Conservation (phyloP, 2,113 vertebrate genomes). For the Butorides virescens region DNA sequence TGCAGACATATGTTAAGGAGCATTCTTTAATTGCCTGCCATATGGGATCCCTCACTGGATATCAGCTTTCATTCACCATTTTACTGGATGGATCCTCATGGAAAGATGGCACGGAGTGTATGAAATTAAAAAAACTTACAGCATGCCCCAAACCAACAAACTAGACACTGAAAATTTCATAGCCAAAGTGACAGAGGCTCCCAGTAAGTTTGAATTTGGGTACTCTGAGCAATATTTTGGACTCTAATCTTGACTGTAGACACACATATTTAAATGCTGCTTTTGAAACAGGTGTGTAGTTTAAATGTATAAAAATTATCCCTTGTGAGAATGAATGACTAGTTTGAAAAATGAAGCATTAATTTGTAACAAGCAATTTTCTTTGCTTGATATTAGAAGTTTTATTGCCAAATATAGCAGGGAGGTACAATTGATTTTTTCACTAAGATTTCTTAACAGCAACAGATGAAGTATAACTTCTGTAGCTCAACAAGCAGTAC, state of each 20-base stretch:
- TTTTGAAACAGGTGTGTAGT: neutral
- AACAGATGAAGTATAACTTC: neutral
- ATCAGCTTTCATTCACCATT: rapidly evolving
- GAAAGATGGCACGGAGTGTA: neutral
- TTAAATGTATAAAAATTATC: neutral
- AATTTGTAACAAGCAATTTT: neutral
- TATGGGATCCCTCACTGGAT: neutral
- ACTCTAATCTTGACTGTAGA: neutral
- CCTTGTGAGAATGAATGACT: neutral
- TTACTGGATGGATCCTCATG: neutral
- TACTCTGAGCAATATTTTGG: neutral
- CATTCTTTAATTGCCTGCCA: neutral
- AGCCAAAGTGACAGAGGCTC: neutral
- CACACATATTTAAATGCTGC: neutral
- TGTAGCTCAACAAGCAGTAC: neutral
- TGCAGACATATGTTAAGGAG: rapidly evolving
- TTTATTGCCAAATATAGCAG: neutral
- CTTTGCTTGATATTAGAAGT: neutral
- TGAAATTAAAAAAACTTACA: neutral
- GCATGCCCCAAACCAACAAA: neutral
- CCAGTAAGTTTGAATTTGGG: neutral
- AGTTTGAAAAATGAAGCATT: neutral
- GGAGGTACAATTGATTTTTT: neutral
- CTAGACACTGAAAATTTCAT: neutral
- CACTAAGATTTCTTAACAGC: neutral